A percentile compares a stretch with the other conserved stretches of the same genome.
phyloP scores from a whole-genome alignment of 2,113 vertebrate species.

The Ceyx melanurus region DNA sequence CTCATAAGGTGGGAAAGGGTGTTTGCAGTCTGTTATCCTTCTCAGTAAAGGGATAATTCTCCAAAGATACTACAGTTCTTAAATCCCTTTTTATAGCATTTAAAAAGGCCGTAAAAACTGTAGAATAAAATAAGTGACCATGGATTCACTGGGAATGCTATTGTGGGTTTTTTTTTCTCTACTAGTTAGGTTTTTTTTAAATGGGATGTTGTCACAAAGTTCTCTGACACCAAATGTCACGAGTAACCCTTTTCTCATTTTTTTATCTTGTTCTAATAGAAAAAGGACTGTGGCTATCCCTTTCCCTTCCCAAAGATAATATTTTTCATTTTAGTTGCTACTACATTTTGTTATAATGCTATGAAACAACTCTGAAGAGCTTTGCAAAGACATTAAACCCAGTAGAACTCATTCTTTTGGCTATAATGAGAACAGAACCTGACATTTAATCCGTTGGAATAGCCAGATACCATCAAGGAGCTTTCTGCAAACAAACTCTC shows the following conservation, averaged over 20 bases:
- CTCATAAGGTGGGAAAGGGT: not conserved
- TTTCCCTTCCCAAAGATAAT: not conserved
- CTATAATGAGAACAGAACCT: not conserved
- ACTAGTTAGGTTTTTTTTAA: not conserved
- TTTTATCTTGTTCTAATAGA: not conserved
- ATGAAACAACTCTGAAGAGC: not conserved
- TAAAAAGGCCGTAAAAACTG: not conserved
- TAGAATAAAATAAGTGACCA: not conserved
- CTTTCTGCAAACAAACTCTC: not conserved
- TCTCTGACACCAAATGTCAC: not conserved
- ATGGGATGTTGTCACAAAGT: not conserved
- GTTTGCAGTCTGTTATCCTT: not conserved
- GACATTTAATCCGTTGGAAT: not conserved
- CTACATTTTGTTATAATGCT: not conserved
- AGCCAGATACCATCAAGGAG: not conserved
- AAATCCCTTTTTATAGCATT: not conserved
- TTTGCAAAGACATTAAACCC: not conserved
- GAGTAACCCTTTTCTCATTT: not conserved
- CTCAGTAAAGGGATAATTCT: not conserved
- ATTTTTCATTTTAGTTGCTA: not conserved
- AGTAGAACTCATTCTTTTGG: not conserved
- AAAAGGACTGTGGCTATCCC: not conserved
- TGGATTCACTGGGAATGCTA: not conserved
- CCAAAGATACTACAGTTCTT: not conserved
- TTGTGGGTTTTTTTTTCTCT: not conserved